A percentile compares a stretch with the other conserved stretches of the same genome.
Conservation (phyloP, 2,888 invertebrate genomes). For the Acanthosepion esculentum region DNA sequence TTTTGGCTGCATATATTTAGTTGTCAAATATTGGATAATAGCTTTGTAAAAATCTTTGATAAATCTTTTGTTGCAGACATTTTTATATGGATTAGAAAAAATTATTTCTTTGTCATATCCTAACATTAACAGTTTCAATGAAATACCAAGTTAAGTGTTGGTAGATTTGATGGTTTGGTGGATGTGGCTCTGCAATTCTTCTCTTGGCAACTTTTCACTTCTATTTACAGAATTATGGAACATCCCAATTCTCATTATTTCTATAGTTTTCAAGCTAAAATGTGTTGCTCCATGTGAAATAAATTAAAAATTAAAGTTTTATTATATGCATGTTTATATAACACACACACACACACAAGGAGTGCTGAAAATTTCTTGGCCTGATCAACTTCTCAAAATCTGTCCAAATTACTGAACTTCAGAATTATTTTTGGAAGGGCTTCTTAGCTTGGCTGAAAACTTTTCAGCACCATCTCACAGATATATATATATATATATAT, state of each 20-base stretch:
- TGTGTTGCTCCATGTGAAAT: background rate
- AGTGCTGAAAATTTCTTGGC: no score
- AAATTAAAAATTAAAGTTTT: background rate
- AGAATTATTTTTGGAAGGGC: no score
- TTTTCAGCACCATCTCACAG: no score
- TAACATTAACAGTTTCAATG: background rate
- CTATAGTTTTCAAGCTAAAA: background rate
- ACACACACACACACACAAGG: no score
- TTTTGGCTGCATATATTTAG: background rate
- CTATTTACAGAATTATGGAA: background rate
- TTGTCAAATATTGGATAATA: background rate
- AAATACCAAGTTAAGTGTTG: background rate
- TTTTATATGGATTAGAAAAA: background rate
- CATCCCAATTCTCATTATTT: background rate
- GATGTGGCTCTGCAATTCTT: background rate
- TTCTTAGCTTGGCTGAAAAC: no score
- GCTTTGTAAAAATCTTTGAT: background rate
- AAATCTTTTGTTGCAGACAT: background rate
- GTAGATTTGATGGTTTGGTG: slow-evolving; percentile 33
- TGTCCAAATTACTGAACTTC: no score
- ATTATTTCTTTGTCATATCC: background rate
- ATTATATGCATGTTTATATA: background rate
- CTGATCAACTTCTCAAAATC: no score
- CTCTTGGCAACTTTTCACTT: background rate
- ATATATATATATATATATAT: no score